Base-by-base conservation (phyloP, 2,888 invertebrate genomes). In the Agrochola lota region DNA sequence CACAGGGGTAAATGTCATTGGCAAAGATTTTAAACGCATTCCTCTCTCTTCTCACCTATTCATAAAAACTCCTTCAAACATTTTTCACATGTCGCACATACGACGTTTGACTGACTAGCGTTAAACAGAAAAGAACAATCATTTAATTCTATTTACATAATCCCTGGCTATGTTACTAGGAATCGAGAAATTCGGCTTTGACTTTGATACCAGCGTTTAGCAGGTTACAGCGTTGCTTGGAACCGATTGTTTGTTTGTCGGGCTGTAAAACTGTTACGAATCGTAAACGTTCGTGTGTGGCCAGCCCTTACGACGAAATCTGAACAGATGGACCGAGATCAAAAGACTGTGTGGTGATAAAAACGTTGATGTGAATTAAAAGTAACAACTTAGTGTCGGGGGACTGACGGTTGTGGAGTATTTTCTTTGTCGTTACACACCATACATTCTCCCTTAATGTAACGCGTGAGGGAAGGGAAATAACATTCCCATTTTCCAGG, bases 201-300 rank as follows among this genome's bases (percentile, higher is more conserved):
- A 92, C 95, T 96, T 96, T 96, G 96, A 96, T 96, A 91, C 92
- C 88, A 91, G 91, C 92, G 93, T 93, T 94, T 91, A 91, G 92
- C 92, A 90, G 89, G 92, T 93, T 92, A 93, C 94, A 90, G 92
- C 95, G 91, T 89, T 96, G 95, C 96, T 92, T 91, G 95, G 96
- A 96, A 96, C 93, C 93, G 93, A 91, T 71, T 96, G 96, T 96
- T 96, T 96, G 96, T 96, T 96, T 96, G 95, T 95, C 92, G 89
- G 92, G 92, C 91, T 94, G 95, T 96, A 95, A 96, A 96, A 96
- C 95, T 93, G 96, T 94, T 94, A 94, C 91, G 94, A 94, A 94
- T 93, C 94, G 96, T 96, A 96, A 96, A 96, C 95, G 94, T 85
- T 94, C 96, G 96, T 96, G 96, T 96, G 96, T 96, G 96, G 96